Evolutionary conservation across 1,140 invertebrate species (phyloP), one percentile per base, ranked within the genome.

Genomic region (Papilio xuthus): DNA sequence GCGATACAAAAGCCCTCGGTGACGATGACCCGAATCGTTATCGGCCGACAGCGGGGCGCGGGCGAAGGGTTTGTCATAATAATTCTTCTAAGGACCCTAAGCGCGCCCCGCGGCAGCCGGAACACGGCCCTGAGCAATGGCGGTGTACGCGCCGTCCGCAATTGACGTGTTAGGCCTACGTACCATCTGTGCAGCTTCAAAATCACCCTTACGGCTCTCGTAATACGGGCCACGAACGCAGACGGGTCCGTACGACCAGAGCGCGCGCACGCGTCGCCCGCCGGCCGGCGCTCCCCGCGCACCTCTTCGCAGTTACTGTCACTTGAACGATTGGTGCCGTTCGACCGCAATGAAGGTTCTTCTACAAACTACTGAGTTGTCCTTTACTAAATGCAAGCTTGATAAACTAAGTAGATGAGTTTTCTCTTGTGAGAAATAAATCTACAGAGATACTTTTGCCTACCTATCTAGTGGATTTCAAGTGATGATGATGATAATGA

Each of bases 81-180:
- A 75, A 28, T 53, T 56, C 50, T 28, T n/a, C 47, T 23, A 50
- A 28, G 71, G 8, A 23, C 71, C 41, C 20, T 73, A 12, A 12
- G 23, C n/a, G 41, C 71, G 71, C 41, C 26, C 32, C 74, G 50
- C 53, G 32, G 74, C 76, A 79, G 81, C 80, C 83, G 85, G 85
- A 87, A 82, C 89, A 88, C 89, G 88, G 85, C 89, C 89, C 87
- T 93, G 90, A 93, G 92, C 91, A 93, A 91, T 90, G 90, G 85
- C 89, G 87, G 84, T 85, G 82, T 86, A 63, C 80, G 89, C 89
- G 92, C 86, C 88, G 86, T 89, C 82, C 85, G 83, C 88, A 93
- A 93, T 93, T 93, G 92, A 93, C 92, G 89, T 89, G 82, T 92
- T 91, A 92, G 92, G 92, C 92, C 92, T 88, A 90, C 88, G 89